Percentiles rank a stretch among this genome's conserved stretches.
phyloP scores from a whole-genome alignment of 2,888 invertebrate genomes.

The Epinotia demarniana region DNA sequence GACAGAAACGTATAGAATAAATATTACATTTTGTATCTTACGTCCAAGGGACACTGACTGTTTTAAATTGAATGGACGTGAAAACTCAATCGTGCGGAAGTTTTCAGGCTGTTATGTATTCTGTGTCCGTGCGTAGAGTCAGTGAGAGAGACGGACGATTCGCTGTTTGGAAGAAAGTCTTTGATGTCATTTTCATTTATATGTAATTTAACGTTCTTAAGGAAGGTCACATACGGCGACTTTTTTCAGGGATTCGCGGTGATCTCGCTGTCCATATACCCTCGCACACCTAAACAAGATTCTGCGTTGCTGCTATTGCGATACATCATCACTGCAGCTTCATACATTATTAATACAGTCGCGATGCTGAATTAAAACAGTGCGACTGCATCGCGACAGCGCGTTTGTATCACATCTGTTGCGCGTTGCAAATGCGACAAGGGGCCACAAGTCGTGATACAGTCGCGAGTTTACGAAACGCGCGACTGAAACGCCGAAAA shows the following conservation, averaged over 20 bases:
- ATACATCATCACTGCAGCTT: neutral
- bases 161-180: too few relatives aligned
- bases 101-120: conserved; percentile 14
- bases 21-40: neutral
- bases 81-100: neutral
- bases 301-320: neutral
- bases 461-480: too few relatives aligned
- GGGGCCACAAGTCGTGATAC: too few relatives aligned
- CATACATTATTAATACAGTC: neutral
- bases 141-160: neutral
- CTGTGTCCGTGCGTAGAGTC: neutral
- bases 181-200: neutral
- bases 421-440: too few relatives aligned
- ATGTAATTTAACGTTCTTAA: too few relatives aligned
- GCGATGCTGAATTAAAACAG: too few relatives aligned
- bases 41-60: neutral
- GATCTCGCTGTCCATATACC: neutral
- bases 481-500: too few relatives aligned
- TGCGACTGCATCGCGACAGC: too few relatives aligned
- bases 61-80: neutral
- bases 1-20: too few relatives aligned
- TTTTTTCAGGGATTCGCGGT: too few relatives aligned
- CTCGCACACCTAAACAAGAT: neutral
- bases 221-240: too few relatives aligned
- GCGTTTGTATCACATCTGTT: too few relatives aligned